These are phyloP conservation scores for Pterocles burchelli DNA, from an alignment of 2,113 vertebrate genomes.

Conservation along the genomic window DNA sequence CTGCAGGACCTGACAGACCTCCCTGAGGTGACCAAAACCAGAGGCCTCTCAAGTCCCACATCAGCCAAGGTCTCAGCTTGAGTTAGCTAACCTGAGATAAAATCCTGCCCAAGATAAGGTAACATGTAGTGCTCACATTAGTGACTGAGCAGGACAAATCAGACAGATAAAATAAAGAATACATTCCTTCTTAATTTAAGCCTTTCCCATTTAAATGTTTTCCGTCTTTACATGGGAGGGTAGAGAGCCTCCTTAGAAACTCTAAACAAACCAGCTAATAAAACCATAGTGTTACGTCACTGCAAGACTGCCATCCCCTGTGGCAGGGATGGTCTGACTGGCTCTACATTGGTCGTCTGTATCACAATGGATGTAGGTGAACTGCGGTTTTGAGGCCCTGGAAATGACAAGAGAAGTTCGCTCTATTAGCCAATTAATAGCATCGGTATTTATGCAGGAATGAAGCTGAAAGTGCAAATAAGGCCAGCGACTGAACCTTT, in stretches of 20 bases:
- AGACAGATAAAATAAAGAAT: neutral
- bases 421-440: neutral
- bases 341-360: neutral
- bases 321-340: neutral
- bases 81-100: neutral
- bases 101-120: neutral
- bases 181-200: neutral
- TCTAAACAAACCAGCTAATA: neutral
- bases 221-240: neutral
- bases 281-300: neutral
- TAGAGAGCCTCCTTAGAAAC: neutral
- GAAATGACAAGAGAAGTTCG: neutral
- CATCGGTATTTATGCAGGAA: constrained; percentile 6
- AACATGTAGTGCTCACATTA: neutral
- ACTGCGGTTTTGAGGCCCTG: neutral
- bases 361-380: neutral
- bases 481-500: constrained; percentile 50
- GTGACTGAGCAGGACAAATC: neutral
- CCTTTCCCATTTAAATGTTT: neutral
- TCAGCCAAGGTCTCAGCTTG: neutral
- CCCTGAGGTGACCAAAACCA: neutral
- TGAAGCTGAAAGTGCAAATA: constrained; percentile 55
- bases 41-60: neutral
- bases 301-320: neutral
- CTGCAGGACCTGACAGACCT: neutral